phyloP scores from a whole-genome alignment of 1,140 invertebrate genomes.

The Artemia franciscana region DNA sequence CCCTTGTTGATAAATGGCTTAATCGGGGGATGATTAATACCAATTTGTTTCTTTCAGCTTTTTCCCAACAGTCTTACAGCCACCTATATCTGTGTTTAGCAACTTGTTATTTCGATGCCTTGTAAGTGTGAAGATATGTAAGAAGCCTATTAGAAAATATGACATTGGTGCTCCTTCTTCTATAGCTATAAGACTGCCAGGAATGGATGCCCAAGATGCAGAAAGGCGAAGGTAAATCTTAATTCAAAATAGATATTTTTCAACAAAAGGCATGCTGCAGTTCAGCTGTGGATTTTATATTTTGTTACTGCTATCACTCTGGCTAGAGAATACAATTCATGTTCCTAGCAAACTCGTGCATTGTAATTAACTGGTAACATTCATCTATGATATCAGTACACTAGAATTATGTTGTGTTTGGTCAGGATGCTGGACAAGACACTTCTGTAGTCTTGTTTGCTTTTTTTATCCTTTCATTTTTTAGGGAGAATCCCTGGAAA shows the following conservation, averaged over 20 bases:
- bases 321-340: no score
- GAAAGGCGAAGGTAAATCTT: constrained; percentile 59
- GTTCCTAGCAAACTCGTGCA: no score
- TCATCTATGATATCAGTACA: no score
- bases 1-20: no score
- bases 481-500: no score
- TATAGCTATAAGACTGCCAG: constrained; percentile 66
- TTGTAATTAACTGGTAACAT: no score
- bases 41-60: constrained; percentile 37
- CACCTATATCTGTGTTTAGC: constrained; percentile 57
- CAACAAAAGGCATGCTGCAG: neutral
- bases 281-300: neutral
- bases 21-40: no score
- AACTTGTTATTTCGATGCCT: constrained; percentile 63
- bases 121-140: constrained; percentile 53
- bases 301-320: neutral
- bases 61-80: constrained; percentile 81
- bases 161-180: constrained; percentile 56
- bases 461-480: no score
- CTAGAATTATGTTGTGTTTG: no score
- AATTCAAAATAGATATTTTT: no score
- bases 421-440: no score
- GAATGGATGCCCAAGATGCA: constrained; percentile 77
- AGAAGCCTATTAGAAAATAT: constrained; percentile 45
- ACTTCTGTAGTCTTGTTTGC: no score